Base-by-base conservation (phyloP, 2,113 vertebrate genomes). In the Butorides virescens region DNA sequence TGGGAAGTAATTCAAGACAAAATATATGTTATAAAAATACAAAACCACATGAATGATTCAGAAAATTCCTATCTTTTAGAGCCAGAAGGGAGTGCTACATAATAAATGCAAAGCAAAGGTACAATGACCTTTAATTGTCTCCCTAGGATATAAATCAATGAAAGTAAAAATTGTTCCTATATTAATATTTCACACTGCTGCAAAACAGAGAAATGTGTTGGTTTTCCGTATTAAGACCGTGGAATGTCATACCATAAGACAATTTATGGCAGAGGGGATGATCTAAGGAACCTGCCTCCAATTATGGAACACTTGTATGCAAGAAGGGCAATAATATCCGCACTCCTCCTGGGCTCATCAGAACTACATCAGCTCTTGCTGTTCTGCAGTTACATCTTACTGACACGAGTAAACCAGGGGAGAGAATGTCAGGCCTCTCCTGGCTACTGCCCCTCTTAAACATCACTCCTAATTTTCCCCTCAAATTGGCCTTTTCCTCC, bases 61-160 rank as follows among this genome's bases (percentile, higher is more conserved):
- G 62, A 84, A 77, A 90, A 77, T 90, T 46, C n/a, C 44, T 63
- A 4, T 56, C 16, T 91, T 86, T 58, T 50, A 30, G 70, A 39
- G 15, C 27, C 56, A 85, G 80, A 78, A 91, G 25, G 34, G 61
- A 80, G 23, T 82, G 39, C 79, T 77, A 75, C 34, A 42, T 72
- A 52, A 71, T 21, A 61, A 92, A 86, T 74, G 52, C 52, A 74
- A 90, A 68, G 61, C 44, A 72, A 94, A 96, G 65, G 76, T 93
- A 49, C 49, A 56, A 15, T 65, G 77, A 96, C 74, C 77, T 86
- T 94, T 88, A 72, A 68, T 68, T 87, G 16, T 81, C 19, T 90
- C 32, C 44, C 34, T 11, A 39, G 61, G 56, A 75, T 75, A 42
- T 42, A 42, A 42, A 42, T 42, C 14, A 13, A 42, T 42, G 15